Percentiles rank a stretch among this genome's conserved stretches.
Conservation (phyloP, 2,888 invertebrate genomes). For the Platypus cylindrus region DNA sequence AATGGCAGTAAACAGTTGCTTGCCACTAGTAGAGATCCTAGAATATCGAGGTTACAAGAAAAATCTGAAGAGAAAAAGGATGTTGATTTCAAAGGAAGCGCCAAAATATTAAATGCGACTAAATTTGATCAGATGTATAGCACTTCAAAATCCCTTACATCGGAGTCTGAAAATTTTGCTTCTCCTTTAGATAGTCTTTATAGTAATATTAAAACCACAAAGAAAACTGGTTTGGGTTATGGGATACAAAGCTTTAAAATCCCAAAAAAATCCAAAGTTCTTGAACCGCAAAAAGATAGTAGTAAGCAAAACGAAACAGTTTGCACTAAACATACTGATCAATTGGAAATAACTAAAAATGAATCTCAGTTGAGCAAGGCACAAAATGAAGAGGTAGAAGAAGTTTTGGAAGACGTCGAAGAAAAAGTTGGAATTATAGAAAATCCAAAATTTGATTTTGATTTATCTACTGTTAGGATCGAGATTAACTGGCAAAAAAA, state of each 20-base stretch:
- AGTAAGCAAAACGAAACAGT: neutral
- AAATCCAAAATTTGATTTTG: neutral
- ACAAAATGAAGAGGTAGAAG: too few relatives aligned
- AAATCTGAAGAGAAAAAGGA: constrained; percentile 3
- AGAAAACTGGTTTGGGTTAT: constrained; percentile 36
- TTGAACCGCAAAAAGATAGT: neutral
- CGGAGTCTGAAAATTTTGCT: constrained; percentile 30
- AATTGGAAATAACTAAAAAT: too few relatives aligned
- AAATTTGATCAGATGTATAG: constrained; percentile 20
- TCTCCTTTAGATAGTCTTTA: constrained; percentile 41
- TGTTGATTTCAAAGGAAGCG: neutral
- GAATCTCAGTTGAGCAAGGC: too few relatives aligned
- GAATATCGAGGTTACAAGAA: constrained; percentile 6
- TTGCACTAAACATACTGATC: too few relatives aligned
- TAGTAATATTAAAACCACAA: constrained; percentile 31
- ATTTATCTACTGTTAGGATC: neutral
- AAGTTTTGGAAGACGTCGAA: neutral
- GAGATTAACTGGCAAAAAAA: neutral
- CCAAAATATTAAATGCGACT: neutral
- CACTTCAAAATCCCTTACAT: constrained; percentile 8
- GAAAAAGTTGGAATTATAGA: constrained; percentile 1
- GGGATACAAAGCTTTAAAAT: constrained; percentile 42
- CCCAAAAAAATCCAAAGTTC: constrained; percentile 31
- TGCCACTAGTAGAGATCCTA: constrained; percentile 5
- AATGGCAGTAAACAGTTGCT: constrained; percentile 3